Evolutionary conservation across 2,797 vertebrate genomes (phyloP), one percentile per base, ranked within the genome.

Genomic region (Brachymystax lenok): DNA sequence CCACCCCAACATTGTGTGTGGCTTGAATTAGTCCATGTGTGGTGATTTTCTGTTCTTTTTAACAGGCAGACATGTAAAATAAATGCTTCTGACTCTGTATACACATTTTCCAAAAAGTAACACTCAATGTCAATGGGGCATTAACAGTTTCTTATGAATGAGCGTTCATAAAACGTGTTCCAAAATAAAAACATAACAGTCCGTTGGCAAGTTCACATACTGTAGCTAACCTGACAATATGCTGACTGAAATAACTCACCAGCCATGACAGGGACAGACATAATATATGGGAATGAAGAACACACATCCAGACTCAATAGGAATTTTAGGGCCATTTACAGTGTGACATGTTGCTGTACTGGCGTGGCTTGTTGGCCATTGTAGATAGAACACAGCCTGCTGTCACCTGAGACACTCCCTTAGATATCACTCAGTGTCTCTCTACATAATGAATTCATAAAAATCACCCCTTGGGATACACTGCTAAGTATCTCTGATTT

Each of bases 251-350:
- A 66, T 30, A 66, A 56, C 70, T 16, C 3, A 14, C 70, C 50
- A 19, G 70, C 14, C 51, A 19, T 56, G 17, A 40, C n/a, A 14
- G 51, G 51, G 28, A 46, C 71, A 14, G 51, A 72, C 30, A 72
- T 72, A 54, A 72, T 54, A 30, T 16, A 28, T 24, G 21, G 51
- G 71, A 54, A 72, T 56, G 71, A 56, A 72, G 71, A 28, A 14
- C 51, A 27, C 69, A 56, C 28, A 72, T 54, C 71, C 8, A 70
- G 35, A 70, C 69, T 33, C 24, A 14, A 51, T 3, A 54, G 70
- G 70, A 54, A 28, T 71, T 5, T 17, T 4, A 28, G 24, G 50
- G 27, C 50, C 27, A 28, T 28, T 54, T 27, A 71, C 51, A 71
- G 50, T 27, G 51, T 6, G 13, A 56, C 71, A 51, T 72, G 51